These are phyloP conservation scores for Disparrhopalites patrizii DNA, from an alignment of 2,888 invertebrate species.

Conservation along the genomic window DNA sequence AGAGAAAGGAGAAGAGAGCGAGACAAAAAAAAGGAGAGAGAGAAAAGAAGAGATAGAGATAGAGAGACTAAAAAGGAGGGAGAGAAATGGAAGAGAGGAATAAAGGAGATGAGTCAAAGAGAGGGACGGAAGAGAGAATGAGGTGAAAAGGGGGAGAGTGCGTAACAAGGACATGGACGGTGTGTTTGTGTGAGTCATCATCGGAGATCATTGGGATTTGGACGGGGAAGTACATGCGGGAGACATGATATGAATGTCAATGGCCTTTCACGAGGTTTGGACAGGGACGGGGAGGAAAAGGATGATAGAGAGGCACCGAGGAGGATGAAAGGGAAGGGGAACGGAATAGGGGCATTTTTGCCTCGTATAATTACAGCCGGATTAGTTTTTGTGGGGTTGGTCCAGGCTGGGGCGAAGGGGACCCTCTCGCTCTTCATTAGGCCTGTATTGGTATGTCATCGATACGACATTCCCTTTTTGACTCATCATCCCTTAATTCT, in stretches of 20 bases:
- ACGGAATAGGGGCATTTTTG: neutral
- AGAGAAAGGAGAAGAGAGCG: too few relatives aligned
- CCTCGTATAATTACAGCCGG: slow-evolving; percentile 23
- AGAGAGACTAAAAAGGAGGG: too few relatives aligned
- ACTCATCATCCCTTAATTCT: too few relatives aligned
- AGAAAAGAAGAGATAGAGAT: too few relatives aligned
- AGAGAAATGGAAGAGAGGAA: neutral
- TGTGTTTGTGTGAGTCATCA: slow-evolving; percentile 17
- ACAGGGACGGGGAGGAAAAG: slow-evolving; percentile 4
- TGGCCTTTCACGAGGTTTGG: too few relatives aligned
- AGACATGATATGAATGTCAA: slow-evolving; percentile 21
- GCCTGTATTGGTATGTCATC: slow-evolving; percentile 29
- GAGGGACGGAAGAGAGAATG: neutral
- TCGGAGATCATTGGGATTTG: slow-evolving; percentile 21
- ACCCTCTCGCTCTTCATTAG: slow-evolving; percentile 28
- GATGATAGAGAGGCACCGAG: neutral
- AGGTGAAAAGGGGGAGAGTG: neutral
- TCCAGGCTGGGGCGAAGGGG: neutral
- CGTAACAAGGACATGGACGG: neutral
- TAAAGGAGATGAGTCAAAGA: neutral
- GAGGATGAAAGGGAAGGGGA: neutral
- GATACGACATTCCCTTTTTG: slow-evolving; percentile 13
- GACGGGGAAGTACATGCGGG: neutral
- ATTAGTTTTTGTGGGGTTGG: slow-evolving; percentile 13
- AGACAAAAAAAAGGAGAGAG: too few relatives aligned